Evolutionary conservation across 1,140 invertebrate species (phyloP).

Genomic region (Trachymyrmex septentrionalis): DNA sequence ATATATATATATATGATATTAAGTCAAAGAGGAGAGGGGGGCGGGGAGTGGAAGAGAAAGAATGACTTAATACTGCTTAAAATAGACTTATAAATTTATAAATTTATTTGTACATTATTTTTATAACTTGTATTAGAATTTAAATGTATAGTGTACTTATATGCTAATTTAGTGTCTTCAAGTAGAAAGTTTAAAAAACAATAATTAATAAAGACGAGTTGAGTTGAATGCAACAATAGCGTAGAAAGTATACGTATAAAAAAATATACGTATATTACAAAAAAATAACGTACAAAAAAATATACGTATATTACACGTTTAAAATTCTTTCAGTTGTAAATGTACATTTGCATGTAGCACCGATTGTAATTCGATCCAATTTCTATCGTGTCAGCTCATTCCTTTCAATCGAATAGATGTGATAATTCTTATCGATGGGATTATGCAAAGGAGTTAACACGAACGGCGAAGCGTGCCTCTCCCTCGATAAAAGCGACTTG

Average conservation of each 20-base stretch:
- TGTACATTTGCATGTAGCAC: not conserved
- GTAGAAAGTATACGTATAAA: too few species aligned
- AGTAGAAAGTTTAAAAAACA: not conserved
- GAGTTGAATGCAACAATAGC: too few species aligned
- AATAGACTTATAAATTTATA: not conserved
- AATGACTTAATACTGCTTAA: not conserved
- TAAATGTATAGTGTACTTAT: not conserved
- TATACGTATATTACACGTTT: too few species aligned
- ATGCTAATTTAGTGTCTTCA: not conserved
- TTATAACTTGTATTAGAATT: not conserved
- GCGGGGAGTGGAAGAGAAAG: too few species aligned
- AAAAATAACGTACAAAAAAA: too few species aligned
- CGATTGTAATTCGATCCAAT: slow-evolving; percentile 22
- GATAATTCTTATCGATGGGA: slow-evolving; percentile 50
- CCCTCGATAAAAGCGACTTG: slow-evolving; percentile 25
- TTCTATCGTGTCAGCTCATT: slow-evolving; percentile 15
- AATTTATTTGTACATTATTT: not conserved
- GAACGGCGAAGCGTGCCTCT: slow-evolving; percentile 16
- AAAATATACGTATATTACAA: too few species aligned
- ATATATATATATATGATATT: not conserved
- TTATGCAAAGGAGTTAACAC: slow-evolving; percentile 50
- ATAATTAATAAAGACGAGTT: too few species aligned
- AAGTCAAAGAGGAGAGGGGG: not conserved
- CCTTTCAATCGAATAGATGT: slow-evolving; percentile 9
- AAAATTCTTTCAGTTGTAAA: not conserved